Base-by-base conservation (phyloP, 2,797 vertebrate species). In the Botia almorhae region DNA sequence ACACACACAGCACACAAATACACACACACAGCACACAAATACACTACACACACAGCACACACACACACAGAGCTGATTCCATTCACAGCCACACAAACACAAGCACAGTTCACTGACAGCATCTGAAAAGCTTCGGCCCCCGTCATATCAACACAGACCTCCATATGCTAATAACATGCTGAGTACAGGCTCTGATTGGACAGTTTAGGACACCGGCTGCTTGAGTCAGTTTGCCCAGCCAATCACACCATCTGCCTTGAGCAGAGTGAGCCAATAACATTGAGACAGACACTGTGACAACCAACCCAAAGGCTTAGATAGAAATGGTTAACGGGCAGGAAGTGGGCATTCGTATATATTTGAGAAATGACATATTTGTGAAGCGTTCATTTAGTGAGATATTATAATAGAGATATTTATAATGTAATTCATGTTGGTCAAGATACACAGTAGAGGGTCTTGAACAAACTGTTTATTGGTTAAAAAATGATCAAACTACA, bases 111-210 rank as follows among this genome's bases (percentile, higher is more conserved):
- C 65, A 73, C 56, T 10, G 53, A 46, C 21, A 33, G 58, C 36
- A 67, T 21, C 13, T 0, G n/a, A 75, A 48, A 23, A 7, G 7
- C 64, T 29, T 29, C 29, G 4, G 29, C n/a, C 7, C 7, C 55
- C 55, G 4, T 46, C 50, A 67, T 36, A 81, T 78, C 68, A 64
- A 65, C 76, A 60, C 73, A 85, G 61, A 39, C 73, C 68, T 48
- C 43, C 55, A 81, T 85, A 83, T 79, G 82, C 72, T 83, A 69
- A 83, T 80, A 67, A 43, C 63, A 82, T 82, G 70, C 74, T 73
- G 69, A 81, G 58, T 63, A 74, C 60, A 76, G 64, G 51, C 68
- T 63, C 53, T 76, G 79, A 76, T 81, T 83, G 79, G 79, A 56
- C 53, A 13, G n/a, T 21, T 43, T 58, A 23, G 21, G 26, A 26